Evolutionary conservation across 2,888 invertebrate genomes (phyloP).

Genomic region (Mythimna albipuncta): DNA sequence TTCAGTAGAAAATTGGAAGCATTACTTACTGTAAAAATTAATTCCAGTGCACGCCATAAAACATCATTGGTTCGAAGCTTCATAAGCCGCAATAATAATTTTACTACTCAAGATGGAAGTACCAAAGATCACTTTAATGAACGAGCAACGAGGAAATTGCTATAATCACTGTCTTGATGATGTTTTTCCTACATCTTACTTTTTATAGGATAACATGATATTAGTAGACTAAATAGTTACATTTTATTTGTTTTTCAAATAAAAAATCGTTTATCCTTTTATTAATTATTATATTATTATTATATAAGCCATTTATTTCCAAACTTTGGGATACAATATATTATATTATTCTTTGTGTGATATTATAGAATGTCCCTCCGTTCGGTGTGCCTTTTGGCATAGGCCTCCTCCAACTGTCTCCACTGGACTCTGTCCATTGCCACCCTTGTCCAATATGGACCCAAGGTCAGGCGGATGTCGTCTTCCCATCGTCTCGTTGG

Average conservation of each 20-base stretch:
- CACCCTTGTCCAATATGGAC: too few species aligned
- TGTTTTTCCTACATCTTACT: constrained; percentile 8
- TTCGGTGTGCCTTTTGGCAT: too few species aligned
- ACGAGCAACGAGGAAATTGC: constrained; percentile 6
- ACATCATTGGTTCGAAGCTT: not conserved
- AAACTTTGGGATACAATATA: too few species aligned
- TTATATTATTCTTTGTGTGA: too few species aligned
- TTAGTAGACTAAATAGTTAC: not conserved
- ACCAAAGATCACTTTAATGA: not conserved
- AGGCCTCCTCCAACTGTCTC: too few species aligned
- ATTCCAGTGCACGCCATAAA: not conserved
- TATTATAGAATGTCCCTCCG: too few species aligned
- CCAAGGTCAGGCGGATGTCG: too few species aligned
- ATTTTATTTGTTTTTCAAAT: not conserved
- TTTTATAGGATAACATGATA: not conserved
- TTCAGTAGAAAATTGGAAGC: not conserved
- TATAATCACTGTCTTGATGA: constrained; percentile 22
- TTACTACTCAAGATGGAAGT: constrained; percentile 3
- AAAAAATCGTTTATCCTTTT: not conserved
- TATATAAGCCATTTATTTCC: too few species aligned
- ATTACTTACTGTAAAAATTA: not conserved
- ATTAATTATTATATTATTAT: too few species aligned
- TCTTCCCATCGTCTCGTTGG: too few species aligned
- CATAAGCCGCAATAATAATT: not conserved
- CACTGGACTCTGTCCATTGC: too few species aligned